phyloP scores from a whole-genome alignment of 2,888 invertebrate species.

The Imbricaverruca yamaguchii region DNA sequence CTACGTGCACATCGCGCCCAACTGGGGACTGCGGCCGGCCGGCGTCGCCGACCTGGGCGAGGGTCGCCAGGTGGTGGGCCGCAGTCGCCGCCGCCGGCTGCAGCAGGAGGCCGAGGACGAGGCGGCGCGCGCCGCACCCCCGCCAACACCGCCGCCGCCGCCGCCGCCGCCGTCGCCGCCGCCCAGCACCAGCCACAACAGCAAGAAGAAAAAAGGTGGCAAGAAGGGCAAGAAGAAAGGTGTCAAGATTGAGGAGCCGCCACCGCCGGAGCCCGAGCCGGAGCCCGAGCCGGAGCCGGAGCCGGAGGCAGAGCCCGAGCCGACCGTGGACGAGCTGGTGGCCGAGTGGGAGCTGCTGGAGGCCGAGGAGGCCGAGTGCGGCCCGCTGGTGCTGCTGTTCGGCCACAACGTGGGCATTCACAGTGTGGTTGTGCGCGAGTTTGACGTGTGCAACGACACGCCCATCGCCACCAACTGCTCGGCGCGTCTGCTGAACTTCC shows the following conservation, averaged over 20 bases:
- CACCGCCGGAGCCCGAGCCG: not conserved
- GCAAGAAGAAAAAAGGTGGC: not conserved
- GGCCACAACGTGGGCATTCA: constrained; percentile 1
- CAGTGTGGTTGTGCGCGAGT: not conserved
- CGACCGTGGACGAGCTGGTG: constrained; percentile 13
- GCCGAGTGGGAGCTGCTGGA: constrained; percentile 9
- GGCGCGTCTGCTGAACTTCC: not conserved
- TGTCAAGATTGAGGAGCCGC: not conserved
- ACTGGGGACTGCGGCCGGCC: constrained; percentile 3
- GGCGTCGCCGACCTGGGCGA: constrained; percentile 9
- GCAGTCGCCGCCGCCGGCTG: not conserved
- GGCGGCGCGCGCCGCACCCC: constrained; percentile 2
- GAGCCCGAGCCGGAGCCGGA: not conserved
- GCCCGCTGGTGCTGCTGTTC: constrained; percentile 8
- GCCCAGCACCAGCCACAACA: not conserved
- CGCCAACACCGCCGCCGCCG: not conserved
- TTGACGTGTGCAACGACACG: not conserved
- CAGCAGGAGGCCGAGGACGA: not conserved
- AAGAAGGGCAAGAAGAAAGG: not conserved
- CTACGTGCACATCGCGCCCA: not conserved
- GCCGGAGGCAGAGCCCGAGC: not conserved
- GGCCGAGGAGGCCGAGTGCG: not conserved
- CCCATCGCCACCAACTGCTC: not conserved
- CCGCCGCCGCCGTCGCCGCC: not conserved
- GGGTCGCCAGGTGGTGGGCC: not conserved